Evolutionary conservation across 2,888 invertebrate species (phyloP).

Genomic region (Heliconius ismenius): DNA sequence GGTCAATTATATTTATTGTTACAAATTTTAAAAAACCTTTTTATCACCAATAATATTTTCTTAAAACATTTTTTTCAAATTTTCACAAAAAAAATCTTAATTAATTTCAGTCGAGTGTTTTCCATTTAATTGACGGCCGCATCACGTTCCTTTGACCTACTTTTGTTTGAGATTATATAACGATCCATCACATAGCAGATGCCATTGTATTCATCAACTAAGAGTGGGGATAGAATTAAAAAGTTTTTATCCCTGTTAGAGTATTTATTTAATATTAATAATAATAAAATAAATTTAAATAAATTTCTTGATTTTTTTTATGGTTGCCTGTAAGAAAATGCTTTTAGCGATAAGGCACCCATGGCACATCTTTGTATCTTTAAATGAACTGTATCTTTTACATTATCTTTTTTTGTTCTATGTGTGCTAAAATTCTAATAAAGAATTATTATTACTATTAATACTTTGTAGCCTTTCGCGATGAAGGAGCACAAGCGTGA

Average conservation of each 20-base stretch:
- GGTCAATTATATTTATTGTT: neutral
- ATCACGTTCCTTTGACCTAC: conserved; percentile 48
- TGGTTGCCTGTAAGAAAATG: too few relatives aligned
- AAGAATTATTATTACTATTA: too few relatives aligned
- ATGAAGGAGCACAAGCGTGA: too few relatives aligned
- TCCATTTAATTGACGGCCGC: conserved; percentile 18
- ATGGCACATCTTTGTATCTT: too few relatives aligned
- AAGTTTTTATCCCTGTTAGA: conserved; percentile 52
- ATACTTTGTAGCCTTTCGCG: too few relatives aligned
- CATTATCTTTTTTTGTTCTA: too few relatives aligned
- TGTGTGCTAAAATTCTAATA: too few relatives aligned
- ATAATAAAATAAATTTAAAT: too few relatives aligned
- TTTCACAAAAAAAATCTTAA: neutral
- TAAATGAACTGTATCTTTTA: too few relatives aligned
- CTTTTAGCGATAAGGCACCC: too few relatives aligned
- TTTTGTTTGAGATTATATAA: conserved; percentile 49
- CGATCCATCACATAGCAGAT: conserved; percentile 63
- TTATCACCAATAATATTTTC: neutral
- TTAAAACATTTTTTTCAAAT: neutral
- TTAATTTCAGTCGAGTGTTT: neutral
- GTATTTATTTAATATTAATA: neutral
- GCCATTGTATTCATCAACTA: conserved; percentile 63
- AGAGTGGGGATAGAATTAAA: conserved; percentile 59
- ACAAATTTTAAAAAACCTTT: neutral
- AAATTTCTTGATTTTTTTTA: too few relatives aligned